Evolutionary conservation across 2,797 vertebrate species (phyloP), one percentile per base, ranked within the genome.

Genomic region (Fistularia tabacaria): DNA sequence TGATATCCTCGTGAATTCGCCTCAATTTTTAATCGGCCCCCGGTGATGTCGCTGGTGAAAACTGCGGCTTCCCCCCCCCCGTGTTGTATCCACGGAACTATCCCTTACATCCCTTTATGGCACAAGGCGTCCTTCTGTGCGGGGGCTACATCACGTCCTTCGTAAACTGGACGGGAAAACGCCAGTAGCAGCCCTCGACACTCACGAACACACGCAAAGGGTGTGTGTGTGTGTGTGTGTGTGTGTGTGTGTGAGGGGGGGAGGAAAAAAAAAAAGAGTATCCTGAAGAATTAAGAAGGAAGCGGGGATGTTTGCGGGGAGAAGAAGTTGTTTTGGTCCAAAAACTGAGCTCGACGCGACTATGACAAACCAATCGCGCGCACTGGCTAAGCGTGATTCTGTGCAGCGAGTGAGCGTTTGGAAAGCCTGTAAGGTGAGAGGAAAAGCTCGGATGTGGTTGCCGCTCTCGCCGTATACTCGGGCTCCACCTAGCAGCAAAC

Each of bases 401-500:
- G 76, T 57, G 38, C 51, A 53, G 66, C 76, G 72, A 73, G 66
- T 57, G 68, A 73, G 81, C 76, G 64, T 59, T 70, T 54, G 71
- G 67, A 75, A 66, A 76, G 75, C 72, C 76, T 81, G 76, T 50
- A 79, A 73, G 78, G 81, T 75, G 73, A 81, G 81, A 77, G 64
- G 63, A 56, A 79, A 80, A 78, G 66, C 74, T 82, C 77, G 77
- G 85, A 78, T 85, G 79, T 73, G 73, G 75, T 69, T 81, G 76
- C 71, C 66, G 70, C 80, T 86, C 78, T 87, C 76, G 62, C 71
- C 44, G 74, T 79, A 85, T 89, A 82, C 90, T 86, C 77, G 88
- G 86, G 91, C 90, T 88, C 91, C 91, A 88, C 87, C 91, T 92
- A 91, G 88, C 91, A 86, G 90, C 76, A 64, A 71, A 64, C 44